Percentiles rank a stretch among this genome's conserved stretches.
Evolutionary conservation across 2,113 vertebrate species (phyloP).

Genomic region (Campylomormyrus tamandua): DNA sequence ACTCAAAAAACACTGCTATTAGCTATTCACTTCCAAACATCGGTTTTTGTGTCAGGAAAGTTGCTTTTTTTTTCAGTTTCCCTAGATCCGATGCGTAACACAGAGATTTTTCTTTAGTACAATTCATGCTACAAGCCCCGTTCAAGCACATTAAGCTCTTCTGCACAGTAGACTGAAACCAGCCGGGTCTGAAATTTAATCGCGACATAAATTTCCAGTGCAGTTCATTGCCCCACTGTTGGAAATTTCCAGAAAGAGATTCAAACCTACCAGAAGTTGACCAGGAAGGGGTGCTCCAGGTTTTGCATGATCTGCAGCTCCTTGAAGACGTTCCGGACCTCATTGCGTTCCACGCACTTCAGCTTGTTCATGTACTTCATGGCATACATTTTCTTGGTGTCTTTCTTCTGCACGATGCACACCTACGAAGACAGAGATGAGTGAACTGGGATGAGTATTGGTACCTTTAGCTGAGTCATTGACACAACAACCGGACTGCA

Average conservation of each 20-base stretch:
- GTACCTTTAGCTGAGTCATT: neutral
- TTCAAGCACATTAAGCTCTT: neutral
- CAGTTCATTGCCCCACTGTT: neutral
- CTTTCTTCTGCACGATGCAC: constrained; percentile 94
- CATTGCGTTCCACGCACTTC: constrained; percentile 89
- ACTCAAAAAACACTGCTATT: constrained; percentile 14
- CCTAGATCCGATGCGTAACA: neutral
- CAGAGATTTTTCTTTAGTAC: neutral
- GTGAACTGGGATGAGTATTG: neutral
- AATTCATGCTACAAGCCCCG: neutral
- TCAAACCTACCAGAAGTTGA: constrained; percentile 85
- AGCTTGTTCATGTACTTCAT: constrained; percentile 99
- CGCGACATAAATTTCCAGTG: neutral
- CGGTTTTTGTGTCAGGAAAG: neutral
- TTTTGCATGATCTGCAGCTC: constrained; percentile 97
- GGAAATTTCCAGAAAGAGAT: neutral
- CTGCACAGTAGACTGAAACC: neutral
- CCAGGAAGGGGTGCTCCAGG: constrained; percentile 89
- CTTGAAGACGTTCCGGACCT: constrained; percentile 93
- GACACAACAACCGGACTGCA: neutral
- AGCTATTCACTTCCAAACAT: constrained; percentile 20
- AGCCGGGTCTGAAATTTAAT: neutral
- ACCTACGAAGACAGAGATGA: constrained; percentile 60
- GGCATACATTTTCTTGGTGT: constrained; percentile 97
- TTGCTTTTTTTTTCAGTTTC: neutral